Conservation (phyloP, 1,140 invertebrate genomes). For the Paralvinella palmiformis region DNA sequence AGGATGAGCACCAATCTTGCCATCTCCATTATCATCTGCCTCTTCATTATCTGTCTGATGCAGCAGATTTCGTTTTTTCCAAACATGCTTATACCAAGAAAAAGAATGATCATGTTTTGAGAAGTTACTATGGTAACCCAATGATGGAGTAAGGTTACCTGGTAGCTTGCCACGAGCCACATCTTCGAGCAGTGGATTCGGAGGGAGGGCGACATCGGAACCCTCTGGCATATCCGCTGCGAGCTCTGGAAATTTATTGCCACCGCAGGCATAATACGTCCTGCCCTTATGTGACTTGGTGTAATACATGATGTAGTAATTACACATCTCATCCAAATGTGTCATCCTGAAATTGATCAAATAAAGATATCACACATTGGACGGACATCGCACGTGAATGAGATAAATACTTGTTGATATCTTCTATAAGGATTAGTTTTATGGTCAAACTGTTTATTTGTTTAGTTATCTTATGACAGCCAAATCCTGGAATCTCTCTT, state of each 20-base stretch:
- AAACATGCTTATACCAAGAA: background rate
- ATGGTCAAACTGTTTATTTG: no score
- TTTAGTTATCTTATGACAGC: no score
- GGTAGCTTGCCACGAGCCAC: slow-evolving; percentile 40
- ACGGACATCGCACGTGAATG: no score
- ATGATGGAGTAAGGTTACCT: no score
- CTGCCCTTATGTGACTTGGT: slow-evolving; percentile 61
- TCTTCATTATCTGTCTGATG: background rate
- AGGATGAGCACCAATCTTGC: background rate
- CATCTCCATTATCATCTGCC: background rate
- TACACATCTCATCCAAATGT: slow-evolving; percentile 97
- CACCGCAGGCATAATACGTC: slow-evolving; percentile 26
- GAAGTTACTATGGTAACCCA: no score
- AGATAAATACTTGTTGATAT: no score
- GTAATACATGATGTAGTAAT: slow-evolving; percentile 99
- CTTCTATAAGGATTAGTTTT: no score
- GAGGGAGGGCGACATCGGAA: slow-evolving; percentile 44
- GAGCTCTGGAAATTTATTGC: slow-evolving; percentile 25
- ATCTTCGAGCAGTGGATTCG: slow-evolving; percentile 51
- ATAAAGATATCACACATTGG: no score
- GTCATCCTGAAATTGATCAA: no score
- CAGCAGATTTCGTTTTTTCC: no score
- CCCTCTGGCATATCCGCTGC: slow-evolving; percentile 36
- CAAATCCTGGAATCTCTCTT: no score
- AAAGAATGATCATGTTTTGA: no score